Percentiles rank a stretch among this genome's conserved stretches.
Conservation (phyloP, 2,888 invertebrate genomes). For the Drosophila prostipennis region DNA sequence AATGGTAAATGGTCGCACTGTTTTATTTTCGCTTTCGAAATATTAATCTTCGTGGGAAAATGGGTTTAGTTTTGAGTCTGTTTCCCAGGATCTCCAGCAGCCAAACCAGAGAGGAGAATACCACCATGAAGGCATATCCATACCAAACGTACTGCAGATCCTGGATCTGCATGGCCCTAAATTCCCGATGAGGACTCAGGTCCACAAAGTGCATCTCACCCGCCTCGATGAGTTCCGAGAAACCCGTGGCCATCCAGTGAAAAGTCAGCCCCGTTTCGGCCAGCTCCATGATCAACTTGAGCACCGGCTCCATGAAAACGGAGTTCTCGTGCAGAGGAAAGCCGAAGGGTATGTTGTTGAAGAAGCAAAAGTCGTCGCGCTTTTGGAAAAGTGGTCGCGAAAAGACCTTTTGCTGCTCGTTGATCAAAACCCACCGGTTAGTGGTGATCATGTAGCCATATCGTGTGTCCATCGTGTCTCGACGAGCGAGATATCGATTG, state of each 20-base stretch:
- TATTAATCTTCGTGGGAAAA: neutral
- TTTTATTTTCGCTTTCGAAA: neutral
- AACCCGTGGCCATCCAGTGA: conserved; percentile 63
- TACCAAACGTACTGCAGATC: conserved; percentile 75
- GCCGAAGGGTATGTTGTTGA: conserved; percentile 66
- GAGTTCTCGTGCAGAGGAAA: conserved; percentile 80
- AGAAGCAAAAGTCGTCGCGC: conserved; percentile 73
- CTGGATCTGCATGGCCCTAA: conserved; percentile 66
- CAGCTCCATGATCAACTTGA: conserved; percentile 63
- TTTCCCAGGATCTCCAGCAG: conserved; percentile 48
- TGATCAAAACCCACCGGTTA: conserved; percentile 70
- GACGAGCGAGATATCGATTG: conserved; percentile 52
- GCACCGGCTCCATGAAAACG: conserved; percentile 62
- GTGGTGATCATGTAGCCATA: conserved; percentile 71
- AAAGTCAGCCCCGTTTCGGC: conserved; percentile 59
- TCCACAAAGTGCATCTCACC: conserved; percentile 63
- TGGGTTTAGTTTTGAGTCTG: conserved; percentile 2
- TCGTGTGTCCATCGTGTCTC: conserved; percentile 69
- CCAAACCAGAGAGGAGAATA: conserved; percentile 54
- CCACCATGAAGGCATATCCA: conserved; percentile 61
- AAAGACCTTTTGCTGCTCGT: conserved; percentile 78
- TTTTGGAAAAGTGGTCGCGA: conserved; percentile 69
- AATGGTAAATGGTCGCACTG: neutral
- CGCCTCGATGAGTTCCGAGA: conserved; percentile 68
- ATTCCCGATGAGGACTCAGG: conserved; percentile 56